Percentiles rank a stretch among this genome's conserved stretches.
These are phyloP conservation scores for Oriolus oriolus DNA, from an alignment of 2,113 vertebrate genomes.

Conservation along the genomic window DNA sequence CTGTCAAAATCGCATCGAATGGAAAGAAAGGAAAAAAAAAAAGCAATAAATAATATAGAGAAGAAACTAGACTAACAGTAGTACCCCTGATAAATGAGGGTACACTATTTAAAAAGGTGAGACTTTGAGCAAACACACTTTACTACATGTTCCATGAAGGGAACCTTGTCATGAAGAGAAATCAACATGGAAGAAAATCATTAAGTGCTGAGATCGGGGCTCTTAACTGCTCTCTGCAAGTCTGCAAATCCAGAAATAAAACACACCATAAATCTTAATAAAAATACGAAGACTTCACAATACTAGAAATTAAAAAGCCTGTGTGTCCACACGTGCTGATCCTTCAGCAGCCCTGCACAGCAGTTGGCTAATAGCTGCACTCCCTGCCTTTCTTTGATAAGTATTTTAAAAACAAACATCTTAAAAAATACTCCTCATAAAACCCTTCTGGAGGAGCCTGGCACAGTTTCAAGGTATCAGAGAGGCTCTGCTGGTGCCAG, in stretches of 20 bases:
- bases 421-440: constrained; percentile 36
- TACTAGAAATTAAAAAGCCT: neutral
- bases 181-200: constrained; percentile 19
- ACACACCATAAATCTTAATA: constrained; percentile 25
- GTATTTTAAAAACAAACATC: constrained; percentile 42
- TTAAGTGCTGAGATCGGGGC: neutral
- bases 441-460: constrained; percentile 6
- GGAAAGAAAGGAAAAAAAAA: neutral
- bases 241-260: constrained; percentile 30
- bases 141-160: neutral
- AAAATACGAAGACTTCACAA: constrained; percentile 27
- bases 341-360: neutral
- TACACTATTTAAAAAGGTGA: neutral
- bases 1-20: neutral
- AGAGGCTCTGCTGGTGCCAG: neutral
- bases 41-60: neutral
- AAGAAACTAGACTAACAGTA: neutral
- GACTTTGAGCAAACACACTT: neutral
- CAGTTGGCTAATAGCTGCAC: neutral
- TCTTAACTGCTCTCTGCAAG: constrained; percentile 16
- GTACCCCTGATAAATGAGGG: neutral
- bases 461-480: neutral
- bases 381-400: neutral
- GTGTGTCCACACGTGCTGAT: neutral
- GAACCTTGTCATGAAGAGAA: neutral